phyloP scores from a whole-genome alignment of 2,888 invertebrate genomes.

The Alcis repandata region DNA sequence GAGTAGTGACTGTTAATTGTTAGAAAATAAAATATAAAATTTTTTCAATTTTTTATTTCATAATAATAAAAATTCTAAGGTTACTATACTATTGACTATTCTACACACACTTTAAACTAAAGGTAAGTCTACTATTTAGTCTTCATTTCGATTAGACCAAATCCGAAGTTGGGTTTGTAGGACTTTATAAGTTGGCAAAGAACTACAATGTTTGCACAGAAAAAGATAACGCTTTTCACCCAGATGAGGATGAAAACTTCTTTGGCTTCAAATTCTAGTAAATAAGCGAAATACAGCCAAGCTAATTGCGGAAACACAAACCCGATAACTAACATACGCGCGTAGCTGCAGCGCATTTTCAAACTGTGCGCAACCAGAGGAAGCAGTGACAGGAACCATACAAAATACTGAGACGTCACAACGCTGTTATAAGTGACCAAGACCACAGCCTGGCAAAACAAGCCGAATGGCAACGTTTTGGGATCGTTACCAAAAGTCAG shows the following conservation, averaged over 20 bases:
- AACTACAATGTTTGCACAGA: slow-evolving; percentile 92
- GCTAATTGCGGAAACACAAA: slow-evolving; percentile 92
- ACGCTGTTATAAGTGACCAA: slow-evolving; percentile 98
- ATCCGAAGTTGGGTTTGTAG: slow-evolving; percentile 71
- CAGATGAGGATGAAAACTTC: slow-evolving; percentile 95
- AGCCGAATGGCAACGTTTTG: slow-evolving; percentile 92
- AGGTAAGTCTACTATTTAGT: slow-evolving; percentile 21
- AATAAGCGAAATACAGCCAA: slow-evolving; percentile 97
- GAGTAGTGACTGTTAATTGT: slow-evolving; percentile 62
- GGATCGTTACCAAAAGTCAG: slow-evolving; percentile 89
- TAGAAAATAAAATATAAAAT: slow-evolving; percentile 68
- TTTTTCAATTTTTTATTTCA: slow-evolving; percentile 49
- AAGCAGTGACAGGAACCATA: slow-evolving; percentile 97
- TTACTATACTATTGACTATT: slow-evolving; percentile 45
- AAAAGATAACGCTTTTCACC: slow-evolving; percentile 94
- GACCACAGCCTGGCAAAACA: slow-evolving; percentile 94
- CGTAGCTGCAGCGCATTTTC: slow-evolving; percentile 80
- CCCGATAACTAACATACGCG: slow-evolving; percentile 80
- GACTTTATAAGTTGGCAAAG: slow-evolving; percentile 85
- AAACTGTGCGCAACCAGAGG: slow-evolving; percentile 93
- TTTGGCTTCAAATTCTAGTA: slow-evolving; percentile 94
- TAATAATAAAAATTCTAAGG: slow-evolving; percentile 33
- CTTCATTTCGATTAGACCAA: slow-evolving; percentile 55
- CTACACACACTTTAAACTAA: slow-evolving; percentile 35
- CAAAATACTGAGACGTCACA: slow-evolving; percentile 98